Evolutionary conservation across 2,797 vertebrate species (phyloP), one percentile per base, ranked within the genome.

Genomic region (Catostomus latipinnis): DNA sequence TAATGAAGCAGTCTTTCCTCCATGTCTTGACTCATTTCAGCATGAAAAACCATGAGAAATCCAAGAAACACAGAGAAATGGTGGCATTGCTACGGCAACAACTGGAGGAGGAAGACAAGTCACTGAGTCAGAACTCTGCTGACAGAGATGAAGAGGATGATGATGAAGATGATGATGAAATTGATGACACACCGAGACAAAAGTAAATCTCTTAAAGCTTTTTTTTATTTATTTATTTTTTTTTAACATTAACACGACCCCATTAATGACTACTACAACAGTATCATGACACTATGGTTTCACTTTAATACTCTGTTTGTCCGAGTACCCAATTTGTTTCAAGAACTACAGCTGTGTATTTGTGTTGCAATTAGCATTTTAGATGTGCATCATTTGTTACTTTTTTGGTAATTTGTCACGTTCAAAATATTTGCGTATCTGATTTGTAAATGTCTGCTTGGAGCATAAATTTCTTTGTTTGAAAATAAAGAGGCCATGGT

Each of bases 61-160:
- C 98, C n/a, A 98, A 98, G 90, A 98, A 96, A 85, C 98, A 99
- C 85, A 91, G 95, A 74, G 98, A 98, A 88, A 96, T 97, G 95
- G 95, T 98, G 43, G 93, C 91, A 1, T 89, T 99, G 73, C 92
- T 99, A 79, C 92, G 95, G 83, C 96, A 96, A 80, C 96, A 98
- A 63, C 88, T 99, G 80, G 91, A 97, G 83, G 93, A 95, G 8
- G 97, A 99, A 65, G 97, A 99, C 0, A 90, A 88, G 6, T 87
- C 82, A 0, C 81, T 93, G 5, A 88, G 81, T 84, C 76, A 89
- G 54, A 90, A 88, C 43, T 75, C 78, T 46, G 90, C 92, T n/a
- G 89, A 92, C 69, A 88, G 85, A 56, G 83, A 83, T 4, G 83
- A 75, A 62, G 81, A 91, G 22, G 88, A 95, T n/a, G 92, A 95